phyloP scores from a whole-genome alignment of 2,113 vertebrate genomes.

The Chiloscyllium plagiosum region DNA sequence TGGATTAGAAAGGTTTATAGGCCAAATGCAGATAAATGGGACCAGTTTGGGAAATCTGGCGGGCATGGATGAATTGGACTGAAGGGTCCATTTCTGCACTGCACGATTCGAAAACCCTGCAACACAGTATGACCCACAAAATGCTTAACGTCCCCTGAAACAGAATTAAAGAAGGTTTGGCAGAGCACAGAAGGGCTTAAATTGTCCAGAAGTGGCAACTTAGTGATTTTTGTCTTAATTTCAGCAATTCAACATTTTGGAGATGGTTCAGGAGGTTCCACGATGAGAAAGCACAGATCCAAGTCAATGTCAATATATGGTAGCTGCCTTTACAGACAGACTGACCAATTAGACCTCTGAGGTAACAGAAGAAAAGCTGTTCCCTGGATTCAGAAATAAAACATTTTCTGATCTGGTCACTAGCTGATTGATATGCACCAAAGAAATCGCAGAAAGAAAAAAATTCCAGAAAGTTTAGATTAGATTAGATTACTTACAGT shows the following conservation, averaged over 20 bases:
- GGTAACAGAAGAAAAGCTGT: not conserved
- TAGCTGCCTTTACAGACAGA: not conserved
- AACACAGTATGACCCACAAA: not conserved
- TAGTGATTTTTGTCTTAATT: not conserved
- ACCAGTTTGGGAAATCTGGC: too few relatives aligned
- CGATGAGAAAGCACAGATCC: not conserved
- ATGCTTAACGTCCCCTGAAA: not conserved
- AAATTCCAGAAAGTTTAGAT: not conserved
- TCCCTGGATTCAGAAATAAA: not conserved
- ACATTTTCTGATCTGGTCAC: not conserved
- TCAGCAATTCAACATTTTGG: not conserved
- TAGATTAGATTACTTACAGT: too few relatives aligned
- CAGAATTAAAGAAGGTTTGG: not conserved
- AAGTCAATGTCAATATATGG: not conserved
- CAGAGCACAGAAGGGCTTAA: not conserved
- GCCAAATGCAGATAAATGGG: too few relatives aligned
- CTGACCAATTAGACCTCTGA: not conserved
- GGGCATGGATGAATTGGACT: too few relatives aligned
- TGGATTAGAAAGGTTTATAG: too few relatives aligned
- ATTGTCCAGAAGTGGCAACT: not conserved
- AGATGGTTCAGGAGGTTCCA: not conserved
- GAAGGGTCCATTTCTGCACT: not conserved
- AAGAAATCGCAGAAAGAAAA: not conserved
- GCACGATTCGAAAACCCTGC: not conserved
- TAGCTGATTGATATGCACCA: not conserved